These are phyloP conservation scores for Latrodectus hesperus DNA, from an alignment of 2,888 invertebrate species.

Conservation along the genomic window DNA sequence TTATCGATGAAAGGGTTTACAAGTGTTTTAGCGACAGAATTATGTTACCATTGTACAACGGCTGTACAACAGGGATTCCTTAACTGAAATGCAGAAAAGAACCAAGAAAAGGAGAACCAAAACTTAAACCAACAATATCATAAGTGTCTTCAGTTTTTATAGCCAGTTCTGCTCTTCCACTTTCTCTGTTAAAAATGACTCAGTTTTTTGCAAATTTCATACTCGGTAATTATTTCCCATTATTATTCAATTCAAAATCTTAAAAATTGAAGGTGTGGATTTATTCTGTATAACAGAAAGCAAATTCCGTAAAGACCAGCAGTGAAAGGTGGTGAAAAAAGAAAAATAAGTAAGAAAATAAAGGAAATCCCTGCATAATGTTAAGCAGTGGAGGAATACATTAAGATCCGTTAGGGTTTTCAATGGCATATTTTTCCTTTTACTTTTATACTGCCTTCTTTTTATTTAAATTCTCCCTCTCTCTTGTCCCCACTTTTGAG, in stretches of 20 bases:
- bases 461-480: background rate
- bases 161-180: too few relatives aligned
- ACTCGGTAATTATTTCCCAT: too few relatives aligned
- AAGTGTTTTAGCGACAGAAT: slow-evolving; percentile 33
- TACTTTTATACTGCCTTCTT: background rate
- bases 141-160: background rate
- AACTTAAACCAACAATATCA: background rate
- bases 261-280: slow-evolving; percentile 8
- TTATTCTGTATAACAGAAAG: background rate
- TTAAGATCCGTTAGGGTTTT: slow-evolving; percentile 35
- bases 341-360: too few relatives aligned
- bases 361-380: slow-evolving; percentile 18
- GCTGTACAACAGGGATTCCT: background rate
- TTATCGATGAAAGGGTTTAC: slow-evolving; percentile 6
- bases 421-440: slow-evolving; percentile 31
- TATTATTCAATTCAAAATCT: too few relatives aligned
- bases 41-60: slow-evolving; percentile 19
- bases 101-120: background rate
- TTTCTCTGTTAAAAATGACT: too few relatives aligned
- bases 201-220: too few relatives aligned
- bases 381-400: slow-evolving; percentile 21
- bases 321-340: background rate
- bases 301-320: background rate
- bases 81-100: background rate
- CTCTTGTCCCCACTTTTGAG: background rate